Evolutionary conservation across 2,797 vertebrate genomes (phyloP).

Genomic region (Sebastes hubbsi): DNA sequence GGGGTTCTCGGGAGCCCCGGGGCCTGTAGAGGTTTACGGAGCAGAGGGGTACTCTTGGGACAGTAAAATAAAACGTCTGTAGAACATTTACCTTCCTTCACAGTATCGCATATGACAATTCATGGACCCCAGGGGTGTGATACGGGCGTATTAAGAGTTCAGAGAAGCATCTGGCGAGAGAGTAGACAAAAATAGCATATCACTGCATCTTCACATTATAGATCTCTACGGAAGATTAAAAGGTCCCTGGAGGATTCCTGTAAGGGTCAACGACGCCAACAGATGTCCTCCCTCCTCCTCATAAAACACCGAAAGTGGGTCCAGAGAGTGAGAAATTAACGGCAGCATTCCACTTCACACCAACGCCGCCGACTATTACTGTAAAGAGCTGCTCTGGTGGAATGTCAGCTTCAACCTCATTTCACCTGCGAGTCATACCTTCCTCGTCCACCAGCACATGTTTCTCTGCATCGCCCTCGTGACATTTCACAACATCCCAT

Average conservation of each 20-base stretch:
- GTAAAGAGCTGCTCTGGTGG: conserved; percentile 4
- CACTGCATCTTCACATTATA: conserved; percentile 49
- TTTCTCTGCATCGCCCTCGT: conserved; percentile 1
- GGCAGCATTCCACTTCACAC: conserved; percentile 41
- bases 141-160: conserved; percentile 49
- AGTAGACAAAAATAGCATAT: conserved; percentile 68
- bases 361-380: conserved; percentile 2
- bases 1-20: conserved; percentile 23
- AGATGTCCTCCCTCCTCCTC: conserved; percentile 67
- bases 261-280: conserved; percentile 60
- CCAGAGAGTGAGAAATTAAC: conserved; percentile 46
- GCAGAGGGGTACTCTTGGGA: conserved; percentile 33
- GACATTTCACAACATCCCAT: conserved; percentile 50
- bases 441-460: conserved; percentile 12
- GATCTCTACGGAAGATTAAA: conserved; percentile 63
- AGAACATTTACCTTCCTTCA: conserved; percentile 60
- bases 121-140: conserved; percentile 62
- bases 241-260: conserved; percentile 36
- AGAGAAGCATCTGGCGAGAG: conserved; percentile 61
- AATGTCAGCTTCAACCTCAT: conserved; percentile 41
- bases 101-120: conserved; percentile 55
- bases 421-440: conserved; percentile 53
- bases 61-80: conserved; percentile 62
- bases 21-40: conserved; percentile 37
- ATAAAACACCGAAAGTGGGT: conserved; percentile 43